Evolutionary conservation across 1,140 invertebrate species (phyloP).

Genomic region (Protaetia brevitarsis): DNA sequence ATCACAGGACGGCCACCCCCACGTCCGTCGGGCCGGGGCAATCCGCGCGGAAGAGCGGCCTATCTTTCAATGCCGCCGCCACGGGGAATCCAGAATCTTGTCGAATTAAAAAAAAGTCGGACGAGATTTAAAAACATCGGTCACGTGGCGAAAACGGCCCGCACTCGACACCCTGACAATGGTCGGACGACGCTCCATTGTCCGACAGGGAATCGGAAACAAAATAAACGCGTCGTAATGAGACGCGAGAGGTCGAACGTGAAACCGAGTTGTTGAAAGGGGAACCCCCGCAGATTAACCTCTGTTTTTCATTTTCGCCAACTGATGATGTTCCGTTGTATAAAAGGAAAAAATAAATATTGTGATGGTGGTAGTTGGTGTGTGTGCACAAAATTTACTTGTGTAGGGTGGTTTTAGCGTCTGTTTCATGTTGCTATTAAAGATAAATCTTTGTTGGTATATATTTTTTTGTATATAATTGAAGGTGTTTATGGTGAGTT

Average conservation of each 20-base stretch:
- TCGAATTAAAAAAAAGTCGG: neutral
- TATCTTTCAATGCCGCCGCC: neutral
- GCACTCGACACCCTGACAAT: neutral
- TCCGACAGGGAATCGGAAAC: neutral
- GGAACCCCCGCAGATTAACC: slow-evolving; percentile 8
- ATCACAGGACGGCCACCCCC: neutral
- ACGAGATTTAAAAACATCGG: slow-evolving; percentile 18
- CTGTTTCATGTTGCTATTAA: too few relatives aligned
- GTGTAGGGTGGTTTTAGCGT: too few relatives aligned
- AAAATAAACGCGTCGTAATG: slow-evolving; percentile 20
- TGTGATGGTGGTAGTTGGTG: neutral
- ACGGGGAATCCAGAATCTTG: neutral
- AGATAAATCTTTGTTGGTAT: too few relatives aligned
- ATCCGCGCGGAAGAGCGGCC: neutral
- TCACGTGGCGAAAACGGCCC: neutral
- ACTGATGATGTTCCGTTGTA: neutral
- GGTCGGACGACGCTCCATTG: slow-evolving; percentile 9
- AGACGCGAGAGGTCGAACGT: slow-evolving; percentile 5
- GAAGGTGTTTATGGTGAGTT: too few relatives aligned
- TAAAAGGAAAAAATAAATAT: neutral
- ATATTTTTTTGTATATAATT: too few relatives aligned
- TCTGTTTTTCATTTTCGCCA: slow-evolving; percentile 6
- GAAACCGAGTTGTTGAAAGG: neutral
- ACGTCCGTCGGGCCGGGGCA: neutral
- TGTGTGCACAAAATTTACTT: too few relatives aligned